These are phyloP conservation scores for Catharus fuscescens DNA, from an alignment of 2,113 vertebrate genomes.

Conservation along the genomic window DNA sequence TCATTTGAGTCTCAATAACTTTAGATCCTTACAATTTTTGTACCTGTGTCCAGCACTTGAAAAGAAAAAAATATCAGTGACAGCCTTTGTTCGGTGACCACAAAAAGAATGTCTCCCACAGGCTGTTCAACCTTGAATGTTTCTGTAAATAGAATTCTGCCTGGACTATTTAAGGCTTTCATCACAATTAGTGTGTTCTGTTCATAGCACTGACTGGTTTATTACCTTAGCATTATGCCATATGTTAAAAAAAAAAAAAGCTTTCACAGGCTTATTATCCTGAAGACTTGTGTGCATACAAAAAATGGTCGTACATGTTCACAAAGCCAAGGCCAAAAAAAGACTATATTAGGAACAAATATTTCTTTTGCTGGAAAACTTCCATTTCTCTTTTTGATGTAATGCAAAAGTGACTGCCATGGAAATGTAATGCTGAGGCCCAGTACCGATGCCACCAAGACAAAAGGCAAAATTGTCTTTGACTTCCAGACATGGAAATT, in stretches of 20 bases:
- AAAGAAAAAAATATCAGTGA: not conserved
- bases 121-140: not conserved
- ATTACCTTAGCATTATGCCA: not conserved
- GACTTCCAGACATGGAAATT: not conserved
- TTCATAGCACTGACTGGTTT: not conserved
- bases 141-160: not conserved
- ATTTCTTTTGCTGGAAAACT: not conserved
- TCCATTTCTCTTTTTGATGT: not conserved
- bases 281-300: not conserved
- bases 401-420: not conserved
- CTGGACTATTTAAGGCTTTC: not conserved
- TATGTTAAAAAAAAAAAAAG: not conserved
- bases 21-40: not conserved
- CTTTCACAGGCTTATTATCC: not conserved
- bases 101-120: not conserved
- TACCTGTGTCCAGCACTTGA: not conserved
- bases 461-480: not conserved
- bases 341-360: not conserved
- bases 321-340: not conserved
- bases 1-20: not conserved
- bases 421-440: not conserved
- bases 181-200: no score
- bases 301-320: fast-evolving
- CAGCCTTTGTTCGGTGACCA: not conserved
- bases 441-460: not conserved